Percentiles rank a stretch among this genome's conserved stretches.
Evolutionary conservation across 2,797 vertebrate genomes (phyloP).

Genomic region (Triplophysa bombifrons): DNA sequence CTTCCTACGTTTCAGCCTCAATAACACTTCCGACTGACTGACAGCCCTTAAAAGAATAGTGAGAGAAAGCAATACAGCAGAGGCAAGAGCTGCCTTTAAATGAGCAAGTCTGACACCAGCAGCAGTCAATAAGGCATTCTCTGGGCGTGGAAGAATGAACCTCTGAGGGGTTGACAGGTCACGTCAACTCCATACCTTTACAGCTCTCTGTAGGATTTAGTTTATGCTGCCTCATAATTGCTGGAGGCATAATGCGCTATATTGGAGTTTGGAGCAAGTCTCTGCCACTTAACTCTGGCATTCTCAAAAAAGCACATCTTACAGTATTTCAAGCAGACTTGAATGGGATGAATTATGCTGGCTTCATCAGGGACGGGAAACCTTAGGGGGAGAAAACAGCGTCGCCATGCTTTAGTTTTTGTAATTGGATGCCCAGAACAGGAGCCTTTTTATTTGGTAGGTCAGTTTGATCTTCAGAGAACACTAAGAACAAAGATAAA

Average conservation of each 20-base stretch:
- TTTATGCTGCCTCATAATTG: constrained; percentile 57
- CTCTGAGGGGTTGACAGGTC: constrained; percentile 43
- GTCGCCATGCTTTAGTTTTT: constrained; percentile 16
- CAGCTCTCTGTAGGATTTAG: constrained; percentile 39
- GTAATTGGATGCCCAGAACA: constrained; percentile 31
- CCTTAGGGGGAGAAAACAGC: neutral
- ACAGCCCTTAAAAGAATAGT: constrained; percentile 50
- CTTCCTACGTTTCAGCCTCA: constrained; percentile 18
- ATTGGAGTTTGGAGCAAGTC: constrained; percentile 55
- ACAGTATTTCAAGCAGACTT: neutral
- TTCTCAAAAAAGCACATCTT: constrained; percentile 40
- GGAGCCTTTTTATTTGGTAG: constrained; percentile 26
- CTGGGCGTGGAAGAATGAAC: constrained; percentile 30
- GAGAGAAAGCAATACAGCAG: constrained; percentile 30
- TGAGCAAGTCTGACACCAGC: constrained; percentile 63
- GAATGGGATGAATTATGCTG: neutral
- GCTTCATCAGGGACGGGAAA: constrained; percentile 14
- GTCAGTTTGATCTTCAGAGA: constrained; percentile 28
- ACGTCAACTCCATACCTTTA: constrained; percentile 49
- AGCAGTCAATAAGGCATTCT: constrained; percentile 64
- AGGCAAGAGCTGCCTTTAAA: constrained; percentile 51
- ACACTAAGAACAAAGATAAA: neutral
- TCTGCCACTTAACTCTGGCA: constrained; percentile 53
- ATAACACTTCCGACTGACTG: constrained; percentile 36
- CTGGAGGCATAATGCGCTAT: constrained; percentile 59